These are phyloP conservation scores for Anastrepha obliqua DNA, from an alignment of 1,140 invertebrate genomes.

Conservation along the genomic window DNA sequence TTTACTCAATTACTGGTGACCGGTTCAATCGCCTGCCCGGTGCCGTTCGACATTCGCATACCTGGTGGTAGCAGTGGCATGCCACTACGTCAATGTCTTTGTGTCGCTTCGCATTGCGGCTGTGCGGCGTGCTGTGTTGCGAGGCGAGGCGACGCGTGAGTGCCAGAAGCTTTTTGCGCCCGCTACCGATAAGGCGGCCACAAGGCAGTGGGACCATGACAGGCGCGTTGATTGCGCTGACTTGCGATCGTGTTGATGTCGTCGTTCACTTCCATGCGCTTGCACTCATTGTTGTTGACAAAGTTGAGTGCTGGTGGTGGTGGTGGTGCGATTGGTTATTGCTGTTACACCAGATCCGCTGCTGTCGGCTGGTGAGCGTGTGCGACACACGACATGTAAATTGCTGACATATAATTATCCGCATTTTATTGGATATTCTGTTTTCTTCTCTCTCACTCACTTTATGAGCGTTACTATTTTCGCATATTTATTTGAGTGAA, in stretches of 20 bases:
- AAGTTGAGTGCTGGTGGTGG: neutral
- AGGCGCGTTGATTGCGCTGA: slow-evolving; percentile 72
- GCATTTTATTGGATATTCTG: neutral
- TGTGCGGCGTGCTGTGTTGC: neutral
- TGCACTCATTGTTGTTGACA: slow-evolving; percentile 46
- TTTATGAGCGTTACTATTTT: neutral
- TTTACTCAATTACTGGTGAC: slow-evolving; percentile 15
- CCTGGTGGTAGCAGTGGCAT: neutral
- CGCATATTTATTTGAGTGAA: neutral
- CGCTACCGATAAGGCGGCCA: slow-evolving; percentile 69
- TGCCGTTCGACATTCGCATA: neutral
- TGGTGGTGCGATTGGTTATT: neutral
- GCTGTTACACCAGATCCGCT: neutral
- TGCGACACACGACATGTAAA: slow-evolving; percentile 70
- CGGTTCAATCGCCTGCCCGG: neutral
- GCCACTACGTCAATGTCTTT: slow-evolving; percentile 10
- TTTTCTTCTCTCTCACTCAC: neutral
- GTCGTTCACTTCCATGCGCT: slow-evolving; percentile 19
- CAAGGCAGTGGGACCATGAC: slow-evolving; percentile 46
- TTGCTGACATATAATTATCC: slow-evolving; percentile 60
- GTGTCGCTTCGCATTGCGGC: neutral
- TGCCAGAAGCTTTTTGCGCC: slow-evolving; percentile 72
- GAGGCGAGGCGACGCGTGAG: slow-evolving; percentile 64
- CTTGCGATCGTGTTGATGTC: slow-evolving; percentile 52
- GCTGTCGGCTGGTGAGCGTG: slow-evolving; percentile 27